These are phyloP conservation scores for Helobdella robusta DNA, from an alignment of 2,888 invertebrate species.

Conservation along the genomic window DNA sequence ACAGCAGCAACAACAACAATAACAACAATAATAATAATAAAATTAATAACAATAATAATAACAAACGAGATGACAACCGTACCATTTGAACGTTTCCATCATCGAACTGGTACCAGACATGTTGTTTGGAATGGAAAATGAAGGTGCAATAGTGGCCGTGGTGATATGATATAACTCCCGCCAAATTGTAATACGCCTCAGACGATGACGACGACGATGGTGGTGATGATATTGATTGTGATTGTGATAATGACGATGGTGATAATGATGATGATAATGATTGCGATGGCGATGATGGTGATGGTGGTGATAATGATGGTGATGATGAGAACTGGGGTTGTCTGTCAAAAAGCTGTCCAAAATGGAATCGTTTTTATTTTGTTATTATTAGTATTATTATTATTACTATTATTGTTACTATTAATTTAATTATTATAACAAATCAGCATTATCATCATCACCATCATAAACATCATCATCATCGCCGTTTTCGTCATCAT, in stretches of 20 bases:
- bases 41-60: neutral
- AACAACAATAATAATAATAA: neutral
- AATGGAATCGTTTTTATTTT: no score
- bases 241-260: neutral
- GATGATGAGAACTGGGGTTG: neutral
- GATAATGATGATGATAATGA: neutral
- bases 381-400: neutral
- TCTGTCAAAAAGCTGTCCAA: no score
- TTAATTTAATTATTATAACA: neutral
- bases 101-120: neutral
- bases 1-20: neutral
- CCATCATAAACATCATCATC: neutral
- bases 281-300: neutral
- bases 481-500: neutral
- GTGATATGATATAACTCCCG: no score
- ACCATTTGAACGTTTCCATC: slow-evolving; percentile 1
- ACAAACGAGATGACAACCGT: neutral
- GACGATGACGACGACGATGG: neutral
- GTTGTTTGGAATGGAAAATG: slow-evolving; percentile 2
- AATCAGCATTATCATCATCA: neutral
- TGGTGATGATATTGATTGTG: neutral
- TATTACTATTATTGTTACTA: neutral
- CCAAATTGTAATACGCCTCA: neutral
- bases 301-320: neutral
- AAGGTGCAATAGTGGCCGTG: slow-evolving; percentile 7